phyloP scores from a whole-genome alignment of 2,113 vertebrate genomes.

The Mobula hypostoma region DNA sequence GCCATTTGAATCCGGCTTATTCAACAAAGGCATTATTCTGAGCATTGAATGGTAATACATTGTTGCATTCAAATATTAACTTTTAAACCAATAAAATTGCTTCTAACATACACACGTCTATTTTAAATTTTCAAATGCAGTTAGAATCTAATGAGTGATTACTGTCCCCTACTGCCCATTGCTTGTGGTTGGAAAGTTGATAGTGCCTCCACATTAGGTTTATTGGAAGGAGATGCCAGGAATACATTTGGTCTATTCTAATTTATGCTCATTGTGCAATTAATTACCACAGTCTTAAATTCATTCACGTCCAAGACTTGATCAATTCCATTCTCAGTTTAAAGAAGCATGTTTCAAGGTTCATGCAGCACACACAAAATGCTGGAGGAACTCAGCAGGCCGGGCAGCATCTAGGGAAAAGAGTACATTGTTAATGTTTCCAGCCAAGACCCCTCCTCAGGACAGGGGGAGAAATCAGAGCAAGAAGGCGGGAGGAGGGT shows the following conservation, averaged over 20 bases:
- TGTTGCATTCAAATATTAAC: background rate
- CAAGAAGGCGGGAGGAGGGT: no score
- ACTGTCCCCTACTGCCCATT: background rate
- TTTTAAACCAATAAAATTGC: background rate
- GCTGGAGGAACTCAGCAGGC: no score
- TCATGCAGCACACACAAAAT: background rate
- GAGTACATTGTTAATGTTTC: no score
- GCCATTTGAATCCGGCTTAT: background rate
- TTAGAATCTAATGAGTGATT: background rate
- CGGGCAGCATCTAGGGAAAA: no score
- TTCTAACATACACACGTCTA: background rate
- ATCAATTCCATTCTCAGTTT: slow-evolving; percentile 10
- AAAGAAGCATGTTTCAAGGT: background rate
- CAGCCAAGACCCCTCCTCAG: no score
- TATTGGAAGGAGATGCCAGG: background rate
- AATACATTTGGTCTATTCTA: background rate
- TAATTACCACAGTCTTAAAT: background rate
- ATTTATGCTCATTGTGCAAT: background rate
- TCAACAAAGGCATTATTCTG: background rate
- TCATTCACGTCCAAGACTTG: background rate
- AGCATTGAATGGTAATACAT: background rate
- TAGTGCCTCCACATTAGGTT: background rate
- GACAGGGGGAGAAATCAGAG: no score
- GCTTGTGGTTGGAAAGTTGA: background rate
- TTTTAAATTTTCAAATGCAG: background rate